A percentile compares a stretch with the other conserved stretches of the same genome.
Conservation (phyloP, 2,888 invertebrate species). For the Slavum lentiscoides region DNA sequence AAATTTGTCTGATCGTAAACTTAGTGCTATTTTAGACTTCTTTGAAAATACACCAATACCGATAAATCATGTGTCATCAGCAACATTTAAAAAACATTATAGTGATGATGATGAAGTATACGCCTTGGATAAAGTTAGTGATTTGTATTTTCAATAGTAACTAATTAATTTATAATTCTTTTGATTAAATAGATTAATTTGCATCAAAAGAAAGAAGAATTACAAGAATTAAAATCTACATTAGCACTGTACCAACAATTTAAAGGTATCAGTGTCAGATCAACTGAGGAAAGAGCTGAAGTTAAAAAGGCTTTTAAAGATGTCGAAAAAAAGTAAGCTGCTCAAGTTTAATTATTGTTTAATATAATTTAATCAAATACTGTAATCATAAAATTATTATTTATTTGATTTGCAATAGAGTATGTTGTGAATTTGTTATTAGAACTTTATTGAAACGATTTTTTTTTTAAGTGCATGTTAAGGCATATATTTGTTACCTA, state of each 20-base stretch:
- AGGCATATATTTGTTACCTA: too few species aligned
- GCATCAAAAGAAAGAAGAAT: conserved; percentile 16
- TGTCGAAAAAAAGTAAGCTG: conserved; percentile 33
- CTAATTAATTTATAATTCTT: neutral
- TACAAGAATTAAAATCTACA: conserved; percentile 31
- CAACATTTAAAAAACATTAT: conserved; percentile 43
- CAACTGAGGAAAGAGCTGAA: conserved; percentile 45
- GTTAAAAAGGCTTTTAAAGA: conserved; percentile 42
- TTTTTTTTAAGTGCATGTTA: too few species aligned
- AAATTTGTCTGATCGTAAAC: conserved; percentile 74
- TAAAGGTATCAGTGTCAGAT: conserved; percentile 28
- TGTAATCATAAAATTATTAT: too few species aligned
- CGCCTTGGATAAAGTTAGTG: conserved; percentile 30
- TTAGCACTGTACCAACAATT: conserved; percentile 37
- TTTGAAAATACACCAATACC: conserved; percentile 63
- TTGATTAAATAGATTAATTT: conserved; percentile 23
- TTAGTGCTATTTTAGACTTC: conserved; percentile 70
- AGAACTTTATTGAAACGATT: too few species aligned
- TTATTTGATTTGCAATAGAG: too few species aligned
- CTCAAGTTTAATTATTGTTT: too few species aligned
- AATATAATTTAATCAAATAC: too few species aligned
- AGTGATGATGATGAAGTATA: conserved; percentile 39
- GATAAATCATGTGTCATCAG: conserved; percentile 47
- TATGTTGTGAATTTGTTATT: too few species aligned
- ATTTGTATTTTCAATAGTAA: neutral